A percentile compares a stretch with the other conserved stretches of the same genome.
Evolutionary conservation across 2,888 invertebrate species (phyloP).

Genomic region (Neelides folsomi): DNA sequence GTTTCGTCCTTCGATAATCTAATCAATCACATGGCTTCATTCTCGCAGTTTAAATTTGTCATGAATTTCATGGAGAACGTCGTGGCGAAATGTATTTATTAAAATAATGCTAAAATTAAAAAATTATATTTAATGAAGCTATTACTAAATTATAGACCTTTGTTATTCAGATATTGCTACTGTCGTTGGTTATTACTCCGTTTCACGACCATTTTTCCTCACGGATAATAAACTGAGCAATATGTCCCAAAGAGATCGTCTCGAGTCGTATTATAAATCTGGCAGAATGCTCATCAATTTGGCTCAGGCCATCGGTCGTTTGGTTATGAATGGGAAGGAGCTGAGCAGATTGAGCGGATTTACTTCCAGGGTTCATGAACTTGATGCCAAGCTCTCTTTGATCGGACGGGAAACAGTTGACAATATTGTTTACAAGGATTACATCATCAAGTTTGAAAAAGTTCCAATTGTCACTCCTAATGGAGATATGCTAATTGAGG

Average conservation of each 20-base stretch:
- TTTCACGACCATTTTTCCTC: slow-evolving; percentile 84
- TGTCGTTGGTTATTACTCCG: slow-evolving; percentile 89
- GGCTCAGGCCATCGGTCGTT: slow-evolving; percentile 90
- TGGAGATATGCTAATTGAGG: slow-evolving; percentile 82
- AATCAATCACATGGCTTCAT: slow-evolving; percentile 64
- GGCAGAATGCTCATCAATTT: slow-evolving; percentile 91
- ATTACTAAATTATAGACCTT: not conserved
- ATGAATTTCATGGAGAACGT: slow-evolving; percentile 95
- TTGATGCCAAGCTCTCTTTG: slow-evolving; percentile 59
- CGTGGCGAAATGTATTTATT: slow-evolving; percentile 70
- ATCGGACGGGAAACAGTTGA: slow-evolving; percentile 26
- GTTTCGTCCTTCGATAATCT: slow-evolving; percentile 36
- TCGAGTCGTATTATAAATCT: slow-evolving; percentile 90
- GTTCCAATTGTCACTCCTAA: slow-evolving; percentile 96
- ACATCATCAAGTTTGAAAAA: slow-evolving; percentile 75
- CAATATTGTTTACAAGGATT: slow-evolving; percentile 46
- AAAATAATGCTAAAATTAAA: not conserved
- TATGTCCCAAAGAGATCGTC: slow-evolving; percentile 58
- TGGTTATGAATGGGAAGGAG: slow-evolving; percentile 89
- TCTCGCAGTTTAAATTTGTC: slow-evolving; percentile 72
- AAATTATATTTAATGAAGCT: too few species aligned
- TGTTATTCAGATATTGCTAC: slow-evolving; percentile 65
- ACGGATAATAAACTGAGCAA: slow-evolving; percentile 54
- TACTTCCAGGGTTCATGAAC: slow-evolving; percentile 80
- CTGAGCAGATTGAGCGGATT: slow-evolving; percentile 87